phyloP scores from a whole-genome alignment of 2,113 vertebrate genomes.

The Psophia crepitans region DNA sequence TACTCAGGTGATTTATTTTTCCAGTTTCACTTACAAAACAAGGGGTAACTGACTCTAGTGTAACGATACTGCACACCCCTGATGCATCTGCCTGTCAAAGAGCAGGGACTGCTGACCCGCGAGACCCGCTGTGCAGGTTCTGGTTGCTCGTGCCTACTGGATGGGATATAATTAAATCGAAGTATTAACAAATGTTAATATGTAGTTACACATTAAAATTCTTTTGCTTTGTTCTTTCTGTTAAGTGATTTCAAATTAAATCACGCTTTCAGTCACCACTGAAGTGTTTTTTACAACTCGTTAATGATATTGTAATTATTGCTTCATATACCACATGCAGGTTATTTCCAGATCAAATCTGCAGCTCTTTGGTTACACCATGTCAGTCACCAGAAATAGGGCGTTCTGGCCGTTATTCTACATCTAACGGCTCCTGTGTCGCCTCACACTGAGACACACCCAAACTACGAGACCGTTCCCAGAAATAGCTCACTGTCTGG shows the following conservation, averaged over 20 bases:
- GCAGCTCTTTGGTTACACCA: background rate
- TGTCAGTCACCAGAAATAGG: background rate
- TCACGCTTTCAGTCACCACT: background rate
- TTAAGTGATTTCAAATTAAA: background rate
- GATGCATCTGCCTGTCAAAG: background rate
- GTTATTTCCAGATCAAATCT: background rate
- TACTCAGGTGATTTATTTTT: background rate
- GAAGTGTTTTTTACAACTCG: background rate
- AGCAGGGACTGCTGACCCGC: background rate
- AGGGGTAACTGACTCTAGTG: background rate
- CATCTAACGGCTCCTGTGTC: background rate
- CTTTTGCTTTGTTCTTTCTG: background rate
- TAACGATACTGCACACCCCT: background rate
- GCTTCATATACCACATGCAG: background rate
- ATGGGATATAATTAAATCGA: background rate
- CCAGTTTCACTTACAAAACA: background rate
- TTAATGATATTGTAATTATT: background rate
- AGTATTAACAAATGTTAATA: background rate
- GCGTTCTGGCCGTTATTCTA: too few species aligned
- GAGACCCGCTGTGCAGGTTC: background rate
- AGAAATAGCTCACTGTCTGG: background rate
- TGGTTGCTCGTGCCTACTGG: background rate
- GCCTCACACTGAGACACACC: background rate
- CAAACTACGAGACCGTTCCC: background rate
- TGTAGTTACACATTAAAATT: background rate